Percentiles rank a stretch among this genome's conserved stretches.
phyloP scores from a whole-genome alignment of 2,113 vertebrate genomes.

The Beaufortia kweichowensis region DNA sequence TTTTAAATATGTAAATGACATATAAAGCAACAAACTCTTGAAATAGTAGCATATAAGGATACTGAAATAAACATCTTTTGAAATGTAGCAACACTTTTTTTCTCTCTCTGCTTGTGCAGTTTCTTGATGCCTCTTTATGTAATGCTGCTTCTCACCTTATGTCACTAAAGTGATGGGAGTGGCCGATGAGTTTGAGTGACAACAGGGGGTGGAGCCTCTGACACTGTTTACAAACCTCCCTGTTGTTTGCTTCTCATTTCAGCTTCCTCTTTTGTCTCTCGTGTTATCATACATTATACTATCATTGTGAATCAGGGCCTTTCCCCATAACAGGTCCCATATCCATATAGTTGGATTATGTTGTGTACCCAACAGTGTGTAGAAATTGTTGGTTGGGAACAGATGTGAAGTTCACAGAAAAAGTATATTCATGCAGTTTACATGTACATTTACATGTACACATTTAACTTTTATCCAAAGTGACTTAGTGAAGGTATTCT shows the following conservation, averaged over 20 bases:
- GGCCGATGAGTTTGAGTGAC: background rate
- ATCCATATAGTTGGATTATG: background rate
- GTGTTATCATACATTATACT: background rate
- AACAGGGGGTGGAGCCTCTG: background rate
- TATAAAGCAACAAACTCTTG: no score
- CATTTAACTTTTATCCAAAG: no score
- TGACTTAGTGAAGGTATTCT: no score
- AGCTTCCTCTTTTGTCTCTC: constrained; percentile 19
- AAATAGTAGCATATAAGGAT: no score
- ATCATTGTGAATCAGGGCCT: constrained; percentile 3
- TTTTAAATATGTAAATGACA: no score
- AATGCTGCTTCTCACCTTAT: no score
- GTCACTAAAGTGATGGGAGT: background rate
- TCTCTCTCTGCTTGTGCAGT: background rate
- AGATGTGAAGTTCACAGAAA: background rate
- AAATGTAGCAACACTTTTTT: background rate
- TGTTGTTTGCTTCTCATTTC: background rate
- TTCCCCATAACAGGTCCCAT: background rate
- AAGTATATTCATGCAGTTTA: no score
- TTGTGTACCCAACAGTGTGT: background rate
- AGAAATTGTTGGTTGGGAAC: background rate
- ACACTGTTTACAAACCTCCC: background rate
- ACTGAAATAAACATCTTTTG: no score
- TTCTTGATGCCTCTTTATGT: background rate
- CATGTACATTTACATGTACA: no score